Evolutionary conservation across 2,113 vertebrate genomes (phyloP).

Genomic region (Dolichotis patagonum): DNA sequence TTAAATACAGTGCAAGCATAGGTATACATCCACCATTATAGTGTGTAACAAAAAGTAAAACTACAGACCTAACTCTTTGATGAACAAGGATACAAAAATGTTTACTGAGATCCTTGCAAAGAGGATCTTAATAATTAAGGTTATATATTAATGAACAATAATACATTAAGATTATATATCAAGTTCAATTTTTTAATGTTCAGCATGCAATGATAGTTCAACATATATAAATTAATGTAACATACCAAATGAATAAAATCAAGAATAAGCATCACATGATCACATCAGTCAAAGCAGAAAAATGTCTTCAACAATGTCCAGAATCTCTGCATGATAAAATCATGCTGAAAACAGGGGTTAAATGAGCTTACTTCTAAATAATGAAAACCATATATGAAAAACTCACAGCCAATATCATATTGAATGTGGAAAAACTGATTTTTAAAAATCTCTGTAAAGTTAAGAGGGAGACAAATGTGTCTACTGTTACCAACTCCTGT

Average conservation of each 20-base stretch:
- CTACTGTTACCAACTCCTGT: background rate
- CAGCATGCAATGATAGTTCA: background rate
- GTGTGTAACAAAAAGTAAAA: background rate
- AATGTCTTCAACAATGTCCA: background rate
- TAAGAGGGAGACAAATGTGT: background rate
- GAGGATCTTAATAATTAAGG: background rate
- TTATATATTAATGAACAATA: background rate
- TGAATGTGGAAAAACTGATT: background rate
- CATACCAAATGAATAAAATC: background rate
- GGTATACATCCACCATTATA: background rate
- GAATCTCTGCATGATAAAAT: background rate
- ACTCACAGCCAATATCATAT: background rate
- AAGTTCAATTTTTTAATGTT: background rate
- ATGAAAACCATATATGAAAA: background rate
- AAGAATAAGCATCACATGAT: background rate
- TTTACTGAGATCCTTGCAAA: background rate
- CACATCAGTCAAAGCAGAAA: background rate
- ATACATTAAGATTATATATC: background rate
- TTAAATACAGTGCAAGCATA: background rate
- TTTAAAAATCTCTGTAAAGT: background rate
- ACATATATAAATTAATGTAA: background rate
- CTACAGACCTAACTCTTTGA: background rate
- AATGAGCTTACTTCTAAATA: background rate
- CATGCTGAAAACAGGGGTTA: background rate
- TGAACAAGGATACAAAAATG: background rate